Evolutionary conservation across 2,113 vertebrate species (phyloP).

Genomic region (Atherinomorus stipes): DNA sequence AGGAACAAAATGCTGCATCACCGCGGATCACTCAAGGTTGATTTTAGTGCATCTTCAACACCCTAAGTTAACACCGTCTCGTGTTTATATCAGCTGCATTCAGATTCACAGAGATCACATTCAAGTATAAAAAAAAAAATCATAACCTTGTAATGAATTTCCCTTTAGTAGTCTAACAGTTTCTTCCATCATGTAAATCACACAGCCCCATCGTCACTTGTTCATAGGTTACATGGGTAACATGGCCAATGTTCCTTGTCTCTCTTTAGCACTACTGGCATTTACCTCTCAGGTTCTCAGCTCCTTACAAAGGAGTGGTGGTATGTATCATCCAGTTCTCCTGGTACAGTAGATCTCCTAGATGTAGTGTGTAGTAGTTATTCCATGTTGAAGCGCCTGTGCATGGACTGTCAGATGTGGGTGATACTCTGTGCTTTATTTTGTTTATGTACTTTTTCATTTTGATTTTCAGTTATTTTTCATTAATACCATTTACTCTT

Average conservation of each 20-base stretch:
- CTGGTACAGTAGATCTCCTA: constrained; percentile 54
- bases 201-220: constrained; percentile 4
- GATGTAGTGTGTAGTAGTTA: constrained; percentile 42
- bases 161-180: background rate
- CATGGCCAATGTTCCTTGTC: constrained; percentile 78
- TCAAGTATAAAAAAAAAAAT: no score
- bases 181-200: background rate
- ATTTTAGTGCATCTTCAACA: background rate
- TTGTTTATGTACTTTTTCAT: constrained; percentile 8
- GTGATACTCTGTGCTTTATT: constrained; percentile 40
- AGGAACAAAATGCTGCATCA: background rate
- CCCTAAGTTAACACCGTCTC: no score
- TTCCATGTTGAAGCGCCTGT: constrained; percentile 54
- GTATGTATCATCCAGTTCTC: constrained; percentile 87
- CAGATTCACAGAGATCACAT: no score
- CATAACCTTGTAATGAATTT: no score
- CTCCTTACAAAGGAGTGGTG: constrained; percentile 94
- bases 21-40: background rate
- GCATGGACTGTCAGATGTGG: constrained; percentile 75
- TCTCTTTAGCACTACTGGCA: constrained; percentile 92
- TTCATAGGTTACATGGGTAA: constrained; percentile 60
- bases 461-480: constrained; percentile 6
- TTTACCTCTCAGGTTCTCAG: constrained; percentile 94
- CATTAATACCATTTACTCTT: constrained; percentile 34
- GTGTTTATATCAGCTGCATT: background rate